Evolutionary conservation across 2,113 vertebrate genomes (phyloP), one percentile per base, ranked within the genome.

Genomic region (Rhineura floridana): DNA sequence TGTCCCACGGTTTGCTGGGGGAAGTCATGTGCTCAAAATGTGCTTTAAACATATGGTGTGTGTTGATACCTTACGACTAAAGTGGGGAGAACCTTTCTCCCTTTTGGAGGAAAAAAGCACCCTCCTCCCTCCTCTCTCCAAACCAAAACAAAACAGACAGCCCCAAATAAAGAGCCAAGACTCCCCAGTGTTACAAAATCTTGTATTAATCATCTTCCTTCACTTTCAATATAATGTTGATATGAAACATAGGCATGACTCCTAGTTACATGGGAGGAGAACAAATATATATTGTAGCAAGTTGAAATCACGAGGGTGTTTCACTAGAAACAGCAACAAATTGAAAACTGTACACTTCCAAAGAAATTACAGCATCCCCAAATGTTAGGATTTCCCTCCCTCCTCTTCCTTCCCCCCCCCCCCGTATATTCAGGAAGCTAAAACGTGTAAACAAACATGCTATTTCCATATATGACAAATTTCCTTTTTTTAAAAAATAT

Each of bases 201-300:
- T 97, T 98, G 97, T 98, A 98, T 97, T 97, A 98, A 98, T 97
- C 97, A 96, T 97, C 97, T 97, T 96, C 97, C 96, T 97, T 97
- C 96, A 96, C 96, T 97, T 97, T 95, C 96, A 95, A 91, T 96
- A 97, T 95, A 97, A 95, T 83, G 91, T 90, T 90, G 96, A 95
- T 97, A 97, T 97, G 97, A 98, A 98, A 98, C 96, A 96, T 95
- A 97, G 96, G 96, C 97, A 95, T 95, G 97, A 94, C 91, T 96
- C 96, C 96, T 94, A 95, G 94, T 96, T 96, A 97, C 95, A 96
- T 62, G 95, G 97, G 96, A 97, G 96, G 96, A 96, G 44, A 97
- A 97, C 94, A 98, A 97, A 98, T 98, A 98, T 96, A 88, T 81
- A 97, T 93, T 44, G 96, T 96, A 97, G 97, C 97, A 93, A 97